Percentiles rank a stretch among this genome's conserved stretches.
Conservation (phyloP, 2,888 invertebrate species). For the Nomada ruficornis region DNA sequence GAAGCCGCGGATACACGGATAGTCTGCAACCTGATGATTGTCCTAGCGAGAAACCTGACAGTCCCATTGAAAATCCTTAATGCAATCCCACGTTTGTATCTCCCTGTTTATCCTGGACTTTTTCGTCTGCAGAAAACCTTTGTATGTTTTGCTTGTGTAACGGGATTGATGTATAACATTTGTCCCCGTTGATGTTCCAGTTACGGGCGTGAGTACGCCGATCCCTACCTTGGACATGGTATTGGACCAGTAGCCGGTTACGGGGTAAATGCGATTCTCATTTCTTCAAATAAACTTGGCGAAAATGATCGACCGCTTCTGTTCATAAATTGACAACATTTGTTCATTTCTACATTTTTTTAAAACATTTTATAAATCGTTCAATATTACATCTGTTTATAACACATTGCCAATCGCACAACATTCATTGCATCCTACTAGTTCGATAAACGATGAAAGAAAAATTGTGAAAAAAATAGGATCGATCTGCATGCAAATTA, state of each 20-base stretch:
- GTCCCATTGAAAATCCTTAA: slow-evolving; percentile 65
- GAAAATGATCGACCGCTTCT: background rate
- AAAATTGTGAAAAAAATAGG: too few relatives aligned
- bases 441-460: too few relatives aligned
- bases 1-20: slow-evolving; percentile 77
- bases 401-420: too few relatives aligned
- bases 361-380: too few relatives aligned
- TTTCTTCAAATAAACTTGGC: background rate
- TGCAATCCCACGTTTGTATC: slow-evolving; percentile 64
- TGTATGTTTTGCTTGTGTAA: background rate
- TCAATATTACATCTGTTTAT: too few relatives aligned
- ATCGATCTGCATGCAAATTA: too few relatives aligned
- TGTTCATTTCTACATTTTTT: too few relatives aligned
- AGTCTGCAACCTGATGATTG: slow-evolving; percentile 63
- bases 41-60: slow-evolving; percentile 61
- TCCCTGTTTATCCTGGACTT: slow-evolving; percentile 38
- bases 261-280: slow-evolving; percentile 89
- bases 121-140: background rate
- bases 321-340: too few relatives aligned
- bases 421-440: too few relatives aligned
- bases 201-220: slow-evolving; percentile 95
- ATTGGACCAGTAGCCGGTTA: slow-evolving; percentile 99
- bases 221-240: slow-evolving; percentile 97
- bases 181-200: slow-evolving; percentile 84
- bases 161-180: slow-evolving; percentile 2